phyloP scores from a whole-genome alignment of 2,797 vertebrate genomes.

The Periparus ater region DNA sequence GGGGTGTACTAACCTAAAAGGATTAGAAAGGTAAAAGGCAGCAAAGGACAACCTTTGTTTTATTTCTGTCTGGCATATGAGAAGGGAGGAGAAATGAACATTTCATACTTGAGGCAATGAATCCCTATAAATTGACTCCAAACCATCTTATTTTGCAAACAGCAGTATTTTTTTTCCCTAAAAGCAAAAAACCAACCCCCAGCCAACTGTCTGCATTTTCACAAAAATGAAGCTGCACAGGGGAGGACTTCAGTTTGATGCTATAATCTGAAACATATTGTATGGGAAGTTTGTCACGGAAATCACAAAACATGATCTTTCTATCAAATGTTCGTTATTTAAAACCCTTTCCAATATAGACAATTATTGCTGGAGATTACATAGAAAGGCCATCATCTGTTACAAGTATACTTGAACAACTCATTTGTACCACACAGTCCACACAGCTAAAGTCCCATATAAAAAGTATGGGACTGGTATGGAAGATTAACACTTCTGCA shows the following conservation, averaged over 20 bases:
- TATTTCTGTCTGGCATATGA: neutral
- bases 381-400: neutral
- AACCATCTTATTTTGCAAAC: neutral
- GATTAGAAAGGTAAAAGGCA: neutral
- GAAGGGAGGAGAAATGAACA: neutral
- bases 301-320: neutral
- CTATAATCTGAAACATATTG: neutral
- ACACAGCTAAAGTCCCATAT: neutral
- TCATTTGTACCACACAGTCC: neutral
- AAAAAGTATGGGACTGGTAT: neutral
- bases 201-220: neutral
- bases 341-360: neutral
- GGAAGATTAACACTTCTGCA: neutral
- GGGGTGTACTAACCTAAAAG: neutral
- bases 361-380: neutral
- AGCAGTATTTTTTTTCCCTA: neutral
- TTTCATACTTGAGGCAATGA: neutral
- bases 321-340: neutral
- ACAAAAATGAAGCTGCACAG: neutral
- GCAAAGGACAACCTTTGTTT: neutral
- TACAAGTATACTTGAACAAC: neutral
- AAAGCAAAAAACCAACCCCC: neutral
- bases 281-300: neutral
- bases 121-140: neutral
- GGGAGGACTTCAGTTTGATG: neutral